These are phyloP conservation scores for Microctonus brassicae DNA, from an alignment of 2,888 invertebrate genomes.

Conservation along the genomic window DNA sequence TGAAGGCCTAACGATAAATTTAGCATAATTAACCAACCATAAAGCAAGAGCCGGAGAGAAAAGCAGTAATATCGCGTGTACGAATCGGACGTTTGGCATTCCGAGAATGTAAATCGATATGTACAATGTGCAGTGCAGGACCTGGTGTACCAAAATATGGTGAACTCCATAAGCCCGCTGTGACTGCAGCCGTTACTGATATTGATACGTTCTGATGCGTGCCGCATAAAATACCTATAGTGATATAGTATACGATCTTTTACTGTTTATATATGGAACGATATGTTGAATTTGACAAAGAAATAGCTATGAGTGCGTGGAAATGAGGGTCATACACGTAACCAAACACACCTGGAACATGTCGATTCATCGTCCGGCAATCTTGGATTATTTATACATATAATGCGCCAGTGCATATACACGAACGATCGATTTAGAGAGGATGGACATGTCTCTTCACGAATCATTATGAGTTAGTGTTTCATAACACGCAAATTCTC, in stretches of 20 bases:
- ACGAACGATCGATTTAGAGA: slow-evolving; percentile 17
- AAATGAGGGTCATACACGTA: not conserved
- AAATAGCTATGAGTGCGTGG: not conserved
- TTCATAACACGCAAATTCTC: slow-evolving; percentile 26
- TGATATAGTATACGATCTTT: not conserved
- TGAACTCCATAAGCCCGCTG: slow-evolving; percentile 22
- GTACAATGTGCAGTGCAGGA: slow-evolving; percentile 29
- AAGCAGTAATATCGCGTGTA: slow-evolving; percentile 38
- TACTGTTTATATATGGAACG: not conserved
- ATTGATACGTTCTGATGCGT: slow-evolving; percentile 36
- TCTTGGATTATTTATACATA: slow-evolving; percentile 19
- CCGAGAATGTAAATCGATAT: slow-evolving; percentile 49
- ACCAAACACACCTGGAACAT: slow-evolving; percentile 14
- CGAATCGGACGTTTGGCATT: slow-evolving; percentile 40
- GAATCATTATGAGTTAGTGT: slow-evolving; percentile 22
- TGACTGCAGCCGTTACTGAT: slow-evolving; percentile 18
- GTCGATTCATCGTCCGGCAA: slow-evolving; percentile 18
- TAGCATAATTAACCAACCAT: slow-evolving; percentile 58
- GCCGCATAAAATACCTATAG: not conserved
- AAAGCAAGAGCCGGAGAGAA: slow-evolving; percentile 8
- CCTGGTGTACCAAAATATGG: not conserved
- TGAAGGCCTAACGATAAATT: slow-evolving; percentile 59
- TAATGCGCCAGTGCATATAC: not conserved
- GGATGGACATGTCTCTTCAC: slow-evolving; percentile 21
- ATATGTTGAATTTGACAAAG: slow-evolving; percentile 2